Base-by-base conservation (phyloP, 2,113 vertebrate species). In the Ophthalmolycus amberensis region DNA sequence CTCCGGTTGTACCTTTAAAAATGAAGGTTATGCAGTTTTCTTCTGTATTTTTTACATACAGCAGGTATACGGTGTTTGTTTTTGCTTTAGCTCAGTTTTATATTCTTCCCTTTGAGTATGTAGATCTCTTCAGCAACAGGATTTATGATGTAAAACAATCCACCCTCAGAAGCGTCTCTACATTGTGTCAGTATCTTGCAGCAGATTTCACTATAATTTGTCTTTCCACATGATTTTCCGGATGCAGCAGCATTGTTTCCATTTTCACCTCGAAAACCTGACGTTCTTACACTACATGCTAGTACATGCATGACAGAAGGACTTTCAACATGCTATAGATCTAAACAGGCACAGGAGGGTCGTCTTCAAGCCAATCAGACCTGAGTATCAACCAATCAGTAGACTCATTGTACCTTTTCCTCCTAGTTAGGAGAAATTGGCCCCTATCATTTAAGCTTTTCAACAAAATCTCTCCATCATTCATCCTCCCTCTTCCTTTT, bases 381-480 rank as follows among this genome's bases (percentile, higher is more conserved):
- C 82, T 62, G 81, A 93, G 86, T 77, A 88, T 78, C 85, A 86
- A 90, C 92, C 90, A 93, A 93, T 92, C 92, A 92, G 87, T 66
- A 40, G 68, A 83, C 84, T 91, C 87, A 94, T 94, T 91, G 90
- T 85, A 90, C 88, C 82, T 90, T 88, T 84, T 86, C 85, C 83
- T 88, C 83, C 85, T 79, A 82, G 85, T 92, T 89, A 86, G 83
- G 70, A 85, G 84, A 94, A 88, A 93, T 91, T 91, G 84, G 76
- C 71, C 71, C 88, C 82, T 87, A 69, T 92, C 90, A 89, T 94
- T 94, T 92, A 86, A 78, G 91, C 90, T 92, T 92, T 93, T 93
- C 87, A 94, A 91, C 88, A 77, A 90, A 93, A 90, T 92, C 87
- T 91, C 85, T 88, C 85, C 84, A 86, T 88, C 86, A 85, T 89